Evolutionary conservation across 2,113 vertebrate genomes (phyloP), one percentile per base, ranked within the genome.

Genomic region (Actenoides lindsayi): DNA sequence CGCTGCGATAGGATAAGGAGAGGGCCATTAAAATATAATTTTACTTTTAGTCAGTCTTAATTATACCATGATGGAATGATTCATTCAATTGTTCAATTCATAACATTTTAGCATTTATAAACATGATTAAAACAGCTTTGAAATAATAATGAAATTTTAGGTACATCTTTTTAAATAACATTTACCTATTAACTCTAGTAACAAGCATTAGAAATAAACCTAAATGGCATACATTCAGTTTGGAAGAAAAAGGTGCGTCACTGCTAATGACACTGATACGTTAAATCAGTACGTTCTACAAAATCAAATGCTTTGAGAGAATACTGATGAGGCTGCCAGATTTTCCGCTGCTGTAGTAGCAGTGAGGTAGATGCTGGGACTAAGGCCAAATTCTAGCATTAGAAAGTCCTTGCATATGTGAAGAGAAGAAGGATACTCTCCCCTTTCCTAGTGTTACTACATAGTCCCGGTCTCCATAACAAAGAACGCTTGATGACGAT

Each of bases 21-120:
- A 91, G 39, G 33, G 37, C 62, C 91, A 96, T 96, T 97, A 97
- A 94, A 97, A 95, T 69, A 65, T 82, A 92, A 96, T 96, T 97
- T 97, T 95, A 94, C 68, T 94, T 96, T 86, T 76, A 95, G 96
- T 95, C 95, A 94, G 64, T 92, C 88, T 93, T 96, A 94, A 97
- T 93, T 86, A 96, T 50, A 86, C 77, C 81, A 54, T 86, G 69
- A 92, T 82, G 68, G 88, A 91, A 97, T 96, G 96, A 97, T 92
- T 97, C 64, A 97, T 90, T 94, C 88, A 94, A 90, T 93, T 93
- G 87, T 95, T 94, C 68, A 64, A 93, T 97, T 97, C 51, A 37
- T 96, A 95, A 94, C 78, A 90, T 96, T 93, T 95, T 91, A 96
- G 93, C 62, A 93, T 95, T 95, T 93, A 86, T 83, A 97, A 96